Evolutionary conservation across 2,797 vertebrate species (phyloP).

Genomic region (Anniella stebbinsi): DNA sequence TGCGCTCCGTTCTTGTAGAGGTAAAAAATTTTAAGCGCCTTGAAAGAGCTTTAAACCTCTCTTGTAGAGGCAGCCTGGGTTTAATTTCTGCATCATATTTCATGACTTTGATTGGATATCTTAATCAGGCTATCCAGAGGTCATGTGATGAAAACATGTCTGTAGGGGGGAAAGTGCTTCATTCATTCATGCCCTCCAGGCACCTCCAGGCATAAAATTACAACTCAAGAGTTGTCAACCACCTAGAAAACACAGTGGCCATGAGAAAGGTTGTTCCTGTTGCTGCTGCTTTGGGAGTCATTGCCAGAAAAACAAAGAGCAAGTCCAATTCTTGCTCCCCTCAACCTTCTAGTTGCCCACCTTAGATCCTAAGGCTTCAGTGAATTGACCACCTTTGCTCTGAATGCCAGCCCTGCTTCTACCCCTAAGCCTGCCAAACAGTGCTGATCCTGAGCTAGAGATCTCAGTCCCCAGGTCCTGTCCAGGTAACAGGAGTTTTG

Average conservation of each 20-base stretch:
- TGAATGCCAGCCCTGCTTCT: background rate
- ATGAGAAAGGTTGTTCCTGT: background rate
- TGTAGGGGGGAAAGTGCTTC: background rate
- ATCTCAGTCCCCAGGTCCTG: background rate
- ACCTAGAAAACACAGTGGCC: background rate
- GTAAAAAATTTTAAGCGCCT: no score
- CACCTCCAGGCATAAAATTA: background rate
- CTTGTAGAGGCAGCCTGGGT: no score
- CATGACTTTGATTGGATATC: background rate
- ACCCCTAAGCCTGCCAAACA: background rate
- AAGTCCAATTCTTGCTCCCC: no score
- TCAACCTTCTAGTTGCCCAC: background rate
- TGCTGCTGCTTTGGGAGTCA: background rate
- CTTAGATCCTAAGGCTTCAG: background rate
- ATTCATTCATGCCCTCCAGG: background rate
- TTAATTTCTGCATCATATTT: background rate
- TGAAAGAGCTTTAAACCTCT: no score
- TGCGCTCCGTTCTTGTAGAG: no score
- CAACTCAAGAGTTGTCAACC: background rate
- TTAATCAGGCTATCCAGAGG: background rate
- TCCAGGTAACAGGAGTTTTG: background rate
- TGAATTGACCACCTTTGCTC: background rate
- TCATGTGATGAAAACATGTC: background rate
- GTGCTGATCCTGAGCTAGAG: background rate
- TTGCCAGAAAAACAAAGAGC: background rate